Evolutionary conservation across 2,113 vertebrate genomes (phyloP).

Genomic region (Heloderma charlesbogerti): DNA sequence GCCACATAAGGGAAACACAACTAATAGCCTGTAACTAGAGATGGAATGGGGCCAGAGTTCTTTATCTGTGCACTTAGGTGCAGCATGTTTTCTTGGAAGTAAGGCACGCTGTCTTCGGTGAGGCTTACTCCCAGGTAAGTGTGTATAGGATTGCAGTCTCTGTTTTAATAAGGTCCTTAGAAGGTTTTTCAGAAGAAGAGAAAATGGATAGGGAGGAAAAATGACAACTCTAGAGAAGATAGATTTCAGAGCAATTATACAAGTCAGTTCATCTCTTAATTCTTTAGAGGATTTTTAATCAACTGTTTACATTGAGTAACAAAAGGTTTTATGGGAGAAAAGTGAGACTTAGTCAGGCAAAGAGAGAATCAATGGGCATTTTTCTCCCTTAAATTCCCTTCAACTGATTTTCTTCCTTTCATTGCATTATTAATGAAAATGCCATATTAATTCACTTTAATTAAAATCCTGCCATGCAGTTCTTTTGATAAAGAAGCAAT

Average conservation of each 20-base stretch:
- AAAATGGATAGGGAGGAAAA: constrained; percentile 56
- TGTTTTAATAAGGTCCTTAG: constrained; percentile 68
- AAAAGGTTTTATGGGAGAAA: constrained; percentile 52
- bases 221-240: not conserved
- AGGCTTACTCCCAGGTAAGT: not conserved
- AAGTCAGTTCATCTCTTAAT: constrained; percentile 62
- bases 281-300: constrained; percentile 66
- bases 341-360: constrained; percentile 37
- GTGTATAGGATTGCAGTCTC: constrained; percentile 13
- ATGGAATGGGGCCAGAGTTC: not conserved
- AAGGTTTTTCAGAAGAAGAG: constrained; percentile 52
- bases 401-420: constrained; percentile 65
- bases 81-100: not conserved
- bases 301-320: constrained; percentile 50
- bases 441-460: constrained; percentile 71
- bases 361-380: constrained; percentile 54
- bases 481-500: constrained; percentile 67
- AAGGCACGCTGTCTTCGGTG: not conserved
- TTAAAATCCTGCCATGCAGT: constrained; percentile 71
- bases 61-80: not conserved
- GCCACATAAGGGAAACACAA: not conserved
- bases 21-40: not conserved
- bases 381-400: constrained; percentile 42
- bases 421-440: constrained; percentile 64
- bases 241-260: constrained; percentile 46